Evolutionary conservation across 2,888 invertebrate species (phyloP), one percentile per base, ranked within the genome.

Genomic region (Lamproptera curius): DNA sequence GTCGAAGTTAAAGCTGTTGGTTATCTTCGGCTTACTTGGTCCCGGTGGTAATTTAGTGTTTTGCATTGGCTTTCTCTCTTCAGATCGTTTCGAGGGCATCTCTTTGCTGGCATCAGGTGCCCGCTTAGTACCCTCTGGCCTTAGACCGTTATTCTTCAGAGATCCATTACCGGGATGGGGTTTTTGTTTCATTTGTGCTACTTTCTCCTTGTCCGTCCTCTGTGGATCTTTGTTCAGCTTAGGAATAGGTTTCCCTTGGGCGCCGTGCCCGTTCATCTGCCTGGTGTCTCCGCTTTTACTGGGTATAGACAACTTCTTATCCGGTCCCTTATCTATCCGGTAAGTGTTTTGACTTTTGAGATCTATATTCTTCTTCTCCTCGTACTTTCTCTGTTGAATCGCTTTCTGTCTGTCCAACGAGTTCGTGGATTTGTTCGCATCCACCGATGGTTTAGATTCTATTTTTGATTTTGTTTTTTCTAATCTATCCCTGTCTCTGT

Each of bases 321-420:
- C 84, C 59, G 77, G 76, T 1, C 69, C 73, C 55, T 79, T 84
- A 54, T 86, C 87, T 86, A 89, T 87, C 67, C 88, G 78, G 55
- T 81, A 82, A n/a, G 83, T 82, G 48, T 83, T 86, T 58, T 86
- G 83, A 58, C 72, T 80, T 61, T 87, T 82, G 57, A 85, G 70
- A 61, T 87, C 87, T 73, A 87, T 85, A 55, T 63, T 81, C 55
- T 78, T 82, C 54, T 82, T 84, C 14, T 61, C 45, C 40, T 68
- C 74, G 51, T 58, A 60, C 44, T 63, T 67, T 15, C 48, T 42
- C 6, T 53, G 53, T 46, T 62, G 57, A 20, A 79, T 67, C 46
- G 65, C 51, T 62, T 76, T 80, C 34, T 67, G 48, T 60, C 67
- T 81, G 59, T 82, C 82, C 57, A 67, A 45, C 28, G 51, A 46